Percentiles rank a stretch among this genome's conserved stretches.
Evolutionary conservation across 2,888 invertebrate genomes (phyloP).

Genomic region (Tinea trinotella): DNA sequence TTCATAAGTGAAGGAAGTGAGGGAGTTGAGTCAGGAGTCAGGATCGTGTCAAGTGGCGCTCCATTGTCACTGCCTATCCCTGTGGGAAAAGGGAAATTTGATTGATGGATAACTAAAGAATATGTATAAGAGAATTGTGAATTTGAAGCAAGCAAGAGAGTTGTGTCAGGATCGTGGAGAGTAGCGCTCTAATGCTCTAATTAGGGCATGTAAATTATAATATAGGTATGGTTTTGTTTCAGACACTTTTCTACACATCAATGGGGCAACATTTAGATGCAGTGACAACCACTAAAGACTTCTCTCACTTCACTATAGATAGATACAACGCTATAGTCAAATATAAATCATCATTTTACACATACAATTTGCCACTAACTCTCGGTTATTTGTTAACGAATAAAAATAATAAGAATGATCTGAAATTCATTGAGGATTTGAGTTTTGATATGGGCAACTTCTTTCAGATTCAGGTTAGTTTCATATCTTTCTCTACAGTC

Average conservation of each 20-base stretch:
- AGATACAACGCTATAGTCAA: conserved; percentile 87
- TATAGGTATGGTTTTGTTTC: conserved; percentile 25
- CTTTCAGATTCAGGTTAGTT: conserved; percentile 88
- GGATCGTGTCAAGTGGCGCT: no score
- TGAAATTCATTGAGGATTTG: conserved; percentile 82
- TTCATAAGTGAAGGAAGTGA: no score
- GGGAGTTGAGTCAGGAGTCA: no score
- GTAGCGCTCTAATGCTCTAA: no score
- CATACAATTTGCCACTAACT: conserved; percentile 89
- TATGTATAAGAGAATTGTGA: no score
- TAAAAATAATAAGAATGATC: conserved; percentile 76
- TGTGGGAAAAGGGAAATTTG: no score
- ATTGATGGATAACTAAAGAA: no score
- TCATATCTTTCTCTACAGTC: conserved; percentile 45
- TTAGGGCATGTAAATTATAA: no score
- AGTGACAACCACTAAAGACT: conserved; percentile 64
- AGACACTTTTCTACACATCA: conserved; percentile 74
- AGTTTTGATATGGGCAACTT: conserved; percentile 90
- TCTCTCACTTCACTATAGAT: conserved; percentile 80
- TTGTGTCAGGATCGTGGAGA: no score
- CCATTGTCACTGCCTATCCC: no score
- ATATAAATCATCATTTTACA: conserved; percentile 92
- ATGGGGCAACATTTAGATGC: conserved; percentile 87
- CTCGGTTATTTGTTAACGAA: conserved; percentile 86
- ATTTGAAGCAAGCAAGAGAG: no score